Base-by-base conservation (phyloP, 2,797 vertebrate genomes). In the Salarias fasciatus region DNA sequence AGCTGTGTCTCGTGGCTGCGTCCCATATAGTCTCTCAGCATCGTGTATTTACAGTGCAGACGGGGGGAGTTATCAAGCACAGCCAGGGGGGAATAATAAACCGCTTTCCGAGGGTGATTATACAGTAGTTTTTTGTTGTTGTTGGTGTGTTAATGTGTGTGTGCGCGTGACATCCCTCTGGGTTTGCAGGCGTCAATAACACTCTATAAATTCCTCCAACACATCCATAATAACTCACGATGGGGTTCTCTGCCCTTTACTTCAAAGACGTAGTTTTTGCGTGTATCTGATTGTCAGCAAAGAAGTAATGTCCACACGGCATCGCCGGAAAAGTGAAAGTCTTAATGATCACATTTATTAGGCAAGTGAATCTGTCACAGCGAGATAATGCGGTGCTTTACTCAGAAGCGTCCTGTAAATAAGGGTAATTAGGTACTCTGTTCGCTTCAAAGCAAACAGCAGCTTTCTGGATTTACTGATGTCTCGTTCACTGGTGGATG, bases 111-210 rank as follows among this genome's bases (percentile, higher is more conserved):
- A 69, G 52, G 52, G 58, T 52, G 52, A 81, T 85, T 63, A 77
- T 56, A 51, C 51, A 37, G 28, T 48, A 35, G 66, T 42, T 13
- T 42, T 14, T 42, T 42, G n/a, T 38, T 41, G 11, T 44, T 67
- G 61, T 76, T 75, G 56, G 63, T 41, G 61, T 45, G 38, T 61
- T 74, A 82, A 77, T 67, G 29, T 55, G 28, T 58, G 52, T 61
- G 13, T 68, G 62, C 62, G 43, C 48, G 60, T 56, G 62, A 79
- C 82, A 69, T 87, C 90, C 90, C 88, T 75, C 75, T 45, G 83
- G 89, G 82, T 84, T 86, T 88, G 62, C 55, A 83, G 70, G 78
- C 80, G 81, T 92, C 89, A 88, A 89, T 92, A 92, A 83, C 77
- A 79, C 87, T 87, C 82, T 88, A 85, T 89, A 86, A 84, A 83